Base-by-base conservation (phyloP, 1,140 invertebrate genomes). In the Lethrus apterus region DNA sequence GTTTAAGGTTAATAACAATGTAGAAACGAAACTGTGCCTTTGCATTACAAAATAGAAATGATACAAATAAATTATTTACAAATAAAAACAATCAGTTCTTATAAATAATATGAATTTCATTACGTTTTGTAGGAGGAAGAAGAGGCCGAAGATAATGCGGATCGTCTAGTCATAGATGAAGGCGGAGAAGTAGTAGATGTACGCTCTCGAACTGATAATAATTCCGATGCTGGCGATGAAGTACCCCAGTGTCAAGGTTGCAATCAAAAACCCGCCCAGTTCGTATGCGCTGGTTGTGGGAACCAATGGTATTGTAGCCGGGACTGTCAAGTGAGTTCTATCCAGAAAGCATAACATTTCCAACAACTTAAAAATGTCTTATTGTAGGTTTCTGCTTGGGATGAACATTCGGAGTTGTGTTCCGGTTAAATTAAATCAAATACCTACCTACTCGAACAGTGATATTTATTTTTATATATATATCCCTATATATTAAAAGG, bases 221-320 rank as follows among this genome's bases (percentile, higher is more conserved):
- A 51, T 46, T 63, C 61, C 1, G 62, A 68, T 19, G 52, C 57
- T 44, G 66, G 67, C 18, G 69, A 68, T 50, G 74, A 77, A 49
- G 73, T 80, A 36, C 80, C 80, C 13, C 68, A 76, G 51, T 91
- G 88, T 68, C 86, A 90, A 74, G 83, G 86, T 24, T 91, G 88
- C 64, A 75, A 83, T 30, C 75, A 79, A 26, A 77, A 78, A 52
- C 72, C 81, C 45, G 87, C 87, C 20, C 83, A 86, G 64, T 90
- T 88, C 61, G 83, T 90, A 15, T 92, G 89, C 64, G 84, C 85
- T 42, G 86, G 83, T 15, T 92, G 89, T 63, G 81, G 80, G 40
- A 89, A 87, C 69, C 86, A 90, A 69, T 91, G 87, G 86, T 92
- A 92, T 63, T 92, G 89, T 73, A 87, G 83, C 62, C 70, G 84